These are phyloP conservation scores for Geophilus truncorum DNA, from an alignment of 2,888 invertebrate species.

Conservation along the genomic window DNA sequence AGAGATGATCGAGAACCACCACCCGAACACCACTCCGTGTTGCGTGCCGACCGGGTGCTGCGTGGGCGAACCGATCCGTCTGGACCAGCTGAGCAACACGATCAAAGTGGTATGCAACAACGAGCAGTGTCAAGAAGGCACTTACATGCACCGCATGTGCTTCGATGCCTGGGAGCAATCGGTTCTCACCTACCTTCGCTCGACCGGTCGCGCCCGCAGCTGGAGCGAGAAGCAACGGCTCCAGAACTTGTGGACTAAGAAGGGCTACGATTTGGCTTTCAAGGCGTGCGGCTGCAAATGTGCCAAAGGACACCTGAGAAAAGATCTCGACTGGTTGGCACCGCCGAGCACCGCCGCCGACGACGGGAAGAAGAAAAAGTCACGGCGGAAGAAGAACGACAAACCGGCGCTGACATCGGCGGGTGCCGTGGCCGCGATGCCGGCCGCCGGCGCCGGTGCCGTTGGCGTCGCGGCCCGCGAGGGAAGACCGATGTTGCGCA, in stretches of 20 bases:
- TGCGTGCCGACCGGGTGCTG: constrained; percentile 66
- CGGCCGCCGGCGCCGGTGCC: constrained; percentile 25
- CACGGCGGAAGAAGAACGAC: constrained; percentile 62
- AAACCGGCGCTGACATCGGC: constrained; percentile 54
- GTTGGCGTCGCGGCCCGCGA: constrained; percentile 47
- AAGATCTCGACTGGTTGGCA: constrained; percentile 84
- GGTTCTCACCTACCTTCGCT: constrained; percentile 80
- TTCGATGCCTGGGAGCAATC: constrained; percentile 91
- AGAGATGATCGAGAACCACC: constrained; percentile 42
- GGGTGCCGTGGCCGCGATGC: background rate
- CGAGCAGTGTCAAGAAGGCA: constrained; percentile 78
- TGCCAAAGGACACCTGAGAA: constrained; percentile 85
- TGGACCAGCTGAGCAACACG: constrained; percentile 68
- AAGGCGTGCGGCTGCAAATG: constrained; percentile 93
- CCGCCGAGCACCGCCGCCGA: constrained; percentile 45
- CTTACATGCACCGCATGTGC: constrained; percentile 93
- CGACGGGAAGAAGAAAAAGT: constrained; percentile 61
- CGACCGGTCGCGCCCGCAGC: constrained; percentile 82
- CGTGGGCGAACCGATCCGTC: constrained; percentile 40
- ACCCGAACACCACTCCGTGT: constrained; percentile 61
- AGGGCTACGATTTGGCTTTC: constrained; percentile 92
- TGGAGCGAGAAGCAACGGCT: constrained; percentile 93
- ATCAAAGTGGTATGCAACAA: constrained; percentile 92
- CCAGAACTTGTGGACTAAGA: constrained; percentile 96
- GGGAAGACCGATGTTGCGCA: constrained; percentile 38